Base-by-base conservation (phyloP, 2,888 invertebrate genomes). In the Drosophila vallismaia region DNA sequence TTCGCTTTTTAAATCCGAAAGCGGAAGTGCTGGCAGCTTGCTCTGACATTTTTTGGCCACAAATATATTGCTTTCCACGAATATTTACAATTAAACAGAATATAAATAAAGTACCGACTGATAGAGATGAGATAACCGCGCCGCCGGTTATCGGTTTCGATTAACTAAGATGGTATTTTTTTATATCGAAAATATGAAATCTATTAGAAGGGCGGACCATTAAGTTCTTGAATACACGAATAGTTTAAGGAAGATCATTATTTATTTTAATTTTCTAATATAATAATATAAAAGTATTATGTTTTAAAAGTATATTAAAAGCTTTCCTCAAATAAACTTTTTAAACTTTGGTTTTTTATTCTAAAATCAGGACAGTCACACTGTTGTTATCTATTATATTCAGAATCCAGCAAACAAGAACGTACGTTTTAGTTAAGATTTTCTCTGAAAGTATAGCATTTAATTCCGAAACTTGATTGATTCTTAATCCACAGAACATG, bases 1-100 rank as follows among this genome's bases (percentile, higher is more conserved):
- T 94, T 4, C 95, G 93, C 87, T 94, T 95, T 89, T 95, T 95
- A 88, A 96, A 96, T 10, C 86, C 84, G 74, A 90, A 88, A 0
- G 75, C 64, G 5, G 88, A 82, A 1, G 75, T 77, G 10, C 66
- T 74, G 1, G 73, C 57, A 0, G 71, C 60, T 14, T 84, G 82
- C 19, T 88, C 85, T 0, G 91, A 89, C 91, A 91, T 91, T 55
- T 3, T 77, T 8, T 12, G n/a, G 9, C 12, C 7, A 8, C 2
- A n/a, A 12, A 12, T 3, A 19, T 1, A 1, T 19, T 19, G 19
- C 19, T 19, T 19, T 2, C 0, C 5, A 6, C 36, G 12, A 3
- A 3, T 6, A 4, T 28, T 38, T 36, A 8, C 5, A 10, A 36
- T n/a, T 36, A 36, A 36, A 4, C 14, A 12, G 48, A 48, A 50